Conservation (phyloP, 2,888 invertebrate genomes). For the Ommatoiulus sabulosus region DNA sequence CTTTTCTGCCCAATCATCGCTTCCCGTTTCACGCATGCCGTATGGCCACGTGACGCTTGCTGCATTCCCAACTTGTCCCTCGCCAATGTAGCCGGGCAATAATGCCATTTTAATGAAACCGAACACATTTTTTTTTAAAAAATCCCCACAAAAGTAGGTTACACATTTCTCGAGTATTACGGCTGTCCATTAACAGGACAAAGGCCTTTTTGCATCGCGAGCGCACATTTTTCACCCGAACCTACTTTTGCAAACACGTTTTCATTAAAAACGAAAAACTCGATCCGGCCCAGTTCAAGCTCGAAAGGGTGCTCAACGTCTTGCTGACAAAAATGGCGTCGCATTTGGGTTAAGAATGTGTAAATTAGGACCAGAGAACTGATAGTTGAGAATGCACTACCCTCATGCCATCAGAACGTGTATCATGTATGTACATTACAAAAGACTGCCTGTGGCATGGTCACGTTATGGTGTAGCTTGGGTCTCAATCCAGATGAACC, state of each 20-base stretch:
- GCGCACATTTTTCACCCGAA: constrained; percentile 40
- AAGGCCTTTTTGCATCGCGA: constrained; percentile 44
- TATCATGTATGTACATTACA: background rate
- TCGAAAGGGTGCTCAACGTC: background rate
- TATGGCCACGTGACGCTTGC: too few relatives aligned
- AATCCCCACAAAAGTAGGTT: background rate
- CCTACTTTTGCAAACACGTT: constrained; percentile 43
- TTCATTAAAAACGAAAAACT: constrained; percentile 1
- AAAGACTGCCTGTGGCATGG: too few relatives aligned
- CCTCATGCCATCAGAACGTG: background rate
- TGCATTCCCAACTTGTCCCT: too few relatives aligned
- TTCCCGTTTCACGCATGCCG: too few relatives aligned
- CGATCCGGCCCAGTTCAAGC: constrained; percentile 13
- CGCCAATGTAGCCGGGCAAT: too few relatives aligned
- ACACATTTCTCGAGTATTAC: constrained; percentile 49
- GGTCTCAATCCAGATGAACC: too few relatives aligned
- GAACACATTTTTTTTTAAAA: constrained; percentile 51
- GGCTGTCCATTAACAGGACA: constrained; percentile 49
- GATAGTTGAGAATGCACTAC: background rate
- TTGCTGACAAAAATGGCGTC: background rate
- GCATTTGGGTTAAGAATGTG: background rate
- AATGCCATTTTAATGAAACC: background rate
- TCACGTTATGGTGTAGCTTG: too few relatives aligned
- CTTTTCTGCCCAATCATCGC: too few relatives aligned
- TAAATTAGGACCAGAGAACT: background rate